Evolutionary conservation across 2,797 vertebrate genomes (phyloP), one percentile per base, ranked within the genome.

Genomic region (Megalops cyprinoides): DNA sequence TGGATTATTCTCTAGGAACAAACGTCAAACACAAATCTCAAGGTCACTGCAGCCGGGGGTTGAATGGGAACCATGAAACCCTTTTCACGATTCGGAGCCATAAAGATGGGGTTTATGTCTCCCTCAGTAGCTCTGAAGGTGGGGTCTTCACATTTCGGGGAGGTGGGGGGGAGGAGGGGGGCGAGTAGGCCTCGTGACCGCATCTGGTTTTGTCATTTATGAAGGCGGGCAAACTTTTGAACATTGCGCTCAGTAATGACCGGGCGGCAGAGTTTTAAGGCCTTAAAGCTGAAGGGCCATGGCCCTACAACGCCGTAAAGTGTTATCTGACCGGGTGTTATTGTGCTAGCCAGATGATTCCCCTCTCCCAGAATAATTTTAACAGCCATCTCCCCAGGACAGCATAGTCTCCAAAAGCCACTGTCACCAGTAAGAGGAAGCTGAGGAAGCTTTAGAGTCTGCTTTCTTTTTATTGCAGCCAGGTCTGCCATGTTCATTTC

Each of bases 141-240:
- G 53, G 69, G 74, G 14, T 78, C 55, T 73, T 74, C 51, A 81
- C 42, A 42, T 81, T 73, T 48, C 75, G 42, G 4, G 8, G 37
- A 23, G 25, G 55, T n/a, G n/a, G n/a, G n/a, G n/a, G n/a, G n/a
- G n/a, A n/a, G n/a, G n/a, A n/a, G n/a, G n/a, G n/a, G n/a, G n/a
- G n/a, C n/a, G n/a, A n/a, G n/a, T n/a, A n/a, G n/a, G n/a, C 71
- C 48, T 44, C 56, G 79, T 4, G 62, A 31, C 58, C 51, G 62
- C 81, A 84, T 80, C 80, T 84, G 81, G 44, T 86, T 65, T 83
- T 77, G 49, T 60, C 56, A 28, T 86, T 44, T n/a, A 3, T 53
- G 44, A 39, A 48, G n/a, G 69, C 44, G 28, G 65, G 7, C 9
- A 73, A 44, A 76, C 18, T 46, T 71, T 67, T 51, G 71, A 76